Percentiles rank a stretch among this genome's conserved stretches.
Evolutionary conservation across 2,888 invertebrate species (phyloP).

Genomic region (Orchesella flavescens): DNA sequence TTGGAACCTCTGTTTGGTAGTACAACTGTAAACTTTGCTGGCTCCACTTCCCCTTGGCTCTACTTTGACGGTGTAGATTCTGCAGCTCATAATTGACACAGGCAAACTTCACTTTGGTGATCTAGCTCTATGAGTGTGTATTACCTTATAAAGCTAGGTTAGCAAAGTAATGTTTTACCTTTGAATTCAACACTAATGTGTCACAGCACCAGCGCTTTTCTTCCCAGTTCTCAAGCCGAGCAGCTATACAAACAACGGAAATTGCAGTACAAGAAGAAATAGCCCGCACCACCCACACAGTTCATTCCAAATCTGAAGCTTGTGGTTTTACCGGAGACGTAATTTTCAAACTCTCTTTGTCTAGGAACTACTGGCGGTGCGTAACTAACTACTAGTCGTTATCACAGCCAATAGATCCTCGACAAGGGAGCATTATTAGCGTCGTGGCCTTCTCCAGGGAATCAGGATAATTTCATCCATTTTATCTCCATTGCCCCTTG

Average conservation of each 20-base stretch:
- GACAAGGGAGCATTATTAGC: slow-evolving; percentile 70
- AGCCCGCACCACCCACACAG: not conserved
- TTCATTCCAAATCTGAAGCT: not conserved
- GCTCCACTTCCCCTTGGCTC: not conserved
- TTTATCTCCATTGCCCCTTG: too few species aligned
- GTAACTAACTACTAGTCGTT: slow-evolving; percentile 69
- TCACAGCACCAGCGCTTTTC: not conserved
- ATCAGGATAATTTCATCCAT: too few species aligned
- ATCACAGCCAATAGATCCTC: slow-evolving; percentile 73
- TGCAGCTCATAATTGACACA: not conserved
- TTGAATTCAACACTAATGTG: not conserved
- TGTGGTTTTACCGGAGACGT: not conserved
- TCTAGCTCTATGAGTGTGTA: slow-evolving; percentile 68
- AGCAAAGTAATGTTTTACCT: slow-evolving; percentile 70
- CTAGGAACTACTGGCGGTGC: slow-evolving; percentile 72
- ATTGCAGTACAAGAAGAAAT: not conserved
- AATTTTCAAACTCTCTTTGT: slow-evolving; percentile 69
- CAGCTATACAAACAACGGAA: not conserved
- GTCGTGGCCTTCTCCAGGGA: slow-evolving; percentile 4
- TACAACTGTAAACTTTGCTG: not conserved
- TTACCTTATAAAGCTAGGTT: slow-evolving; percentile 72
- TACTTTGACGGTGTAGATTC: not conserved
- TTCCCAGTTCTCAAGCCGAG: not conserved
- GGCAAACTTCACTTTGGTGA: slow-evolving; percentile 71
- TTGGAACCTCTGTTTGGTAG: not conserved